phyloP scores from a whole-genome alignment of 2,888 invertebrate genomes.

The Apotomis betuletana region DNA sequence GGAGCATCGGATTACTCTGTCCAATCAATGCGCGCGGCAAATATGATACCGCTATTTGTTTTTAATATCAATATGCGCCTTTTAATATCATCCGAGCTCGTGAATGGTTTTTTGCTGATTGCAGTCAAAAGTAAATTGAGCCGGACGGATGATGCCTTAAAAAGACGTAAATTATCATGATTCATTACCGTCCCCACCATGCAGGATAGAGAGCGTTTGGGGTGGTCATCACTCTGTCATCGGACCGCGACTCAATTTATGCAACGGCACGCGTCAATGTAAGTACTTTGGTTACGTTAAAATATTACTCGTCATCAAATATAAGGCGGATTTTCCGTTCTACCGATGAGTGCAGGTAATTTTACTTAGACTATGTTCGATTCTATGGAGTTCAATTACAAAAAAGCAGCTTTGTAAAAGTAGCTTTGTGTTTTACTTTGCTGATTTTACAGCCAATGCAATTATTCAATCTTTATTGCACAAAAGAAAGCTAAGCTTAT shows the following conservation, averaged over 20 bases:
- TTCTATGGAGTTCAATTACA: background rate
- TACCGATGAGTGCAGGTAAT: background rate
- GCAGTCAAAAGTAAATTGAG: background rate
- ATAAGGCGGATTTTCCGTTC: background rate
- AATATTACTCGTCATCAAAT: background rate
- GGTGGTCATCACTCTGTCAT: constrained; percentile 11
- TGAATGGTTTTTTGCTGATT: background rate
- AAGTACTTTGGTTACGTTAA: background rate
- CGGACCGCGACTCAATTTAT: constrained; percentile 3
- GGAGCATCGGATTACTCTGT: constrained; percentile 29
- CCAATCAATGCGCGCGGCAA: constrained; percentile 20
- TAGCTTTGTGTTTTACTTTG: too few relatives aligned
- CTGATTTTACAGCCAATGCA: too few relatives aligned
- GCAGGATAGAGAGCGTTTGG: background rate
- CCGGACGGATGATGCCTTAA: background rate
- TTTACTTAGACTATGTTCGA: background rate
- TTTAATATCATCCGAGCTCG: constrained; percentile 1
- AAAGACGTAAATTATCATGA: background rate
- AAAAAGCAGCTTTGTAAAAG: too few relatives aligned
- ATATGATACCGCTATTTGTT: constrained; percentile 26
- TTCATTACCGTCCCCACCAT: background rate
- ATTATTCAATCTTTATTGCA: too few relatives aligned
- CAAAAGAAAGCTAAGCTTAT: too few relatives aligned
- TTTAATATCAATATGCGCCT: background rate
- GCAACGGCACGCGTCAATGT: background rate